These are phyloP conservation scores for Speoplatyrhinus poulsoni DNA, from an alignment of 2,113 vertebrate species.

Conservation along the genomic window DNA sequence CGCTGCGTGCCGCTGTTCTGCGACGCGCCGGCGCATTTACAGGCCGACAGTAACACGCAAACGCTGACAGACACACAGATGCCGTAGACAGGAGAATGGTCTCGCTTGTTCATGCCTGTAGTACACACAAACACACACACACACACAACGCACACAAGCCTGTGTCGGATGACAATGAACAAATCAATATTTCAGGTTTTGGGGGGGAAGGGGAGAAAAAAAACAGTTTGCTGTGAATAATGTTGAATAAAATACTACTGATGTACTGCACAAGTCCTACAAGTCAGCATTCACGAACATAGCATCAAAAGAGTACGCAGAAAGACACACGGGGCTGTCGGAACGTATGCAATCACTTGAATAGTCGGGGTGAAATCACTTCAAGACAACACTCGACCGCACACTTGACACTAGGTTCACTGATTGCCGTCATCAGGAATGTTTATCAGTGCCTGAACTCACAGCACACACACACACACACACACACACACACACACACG, in stretches of 20 bases:
- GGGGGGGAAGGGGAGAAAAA: no score
- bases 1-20: slow-evolving; percentile 42
- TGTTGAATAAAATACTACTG: neutral
- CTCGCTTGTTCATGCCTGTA: slow-evolving; percentile 5
- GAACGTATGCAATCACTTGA: slow-evolving; percentile 67
- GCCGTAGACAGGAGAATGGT: neutral
- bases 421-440: slow-evolving; percentile 67
- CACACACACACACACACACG: slow-evolving; percentile 4
- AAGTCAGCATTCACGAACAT: slow-evolving; percentile 24
- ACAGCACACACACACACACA: slow-evolving; percentile 55
- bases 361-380: slow-evolving; percentile 60
- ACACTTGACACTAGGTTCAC: slow-evolving; percentile 51
- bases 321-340: neutral
- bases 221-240: no score
- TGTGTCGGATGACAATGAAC: slow-evolving; percentile 1
- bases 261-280: neutral
- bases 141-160: neutral
- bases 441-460: slow-evolving; percentile 62
- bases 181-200: slow-evolving; percentile 8
- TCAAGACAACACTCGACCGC: slow-evolving; percentile 60
- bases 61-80: slow-evolving; percentile 17
- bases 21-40: slow-evolving; percentile 14
- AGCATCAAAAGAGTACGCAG: slow-evolving; percentile 35
- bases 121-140: neutral
- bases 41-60: slow-evolving; percentile 20